Evolutionary conservation across 2,888 invertebrate species (phyloP), one percentile per base, ranked within the genome.

Genomic region (Volucella bombylans): DNA sequence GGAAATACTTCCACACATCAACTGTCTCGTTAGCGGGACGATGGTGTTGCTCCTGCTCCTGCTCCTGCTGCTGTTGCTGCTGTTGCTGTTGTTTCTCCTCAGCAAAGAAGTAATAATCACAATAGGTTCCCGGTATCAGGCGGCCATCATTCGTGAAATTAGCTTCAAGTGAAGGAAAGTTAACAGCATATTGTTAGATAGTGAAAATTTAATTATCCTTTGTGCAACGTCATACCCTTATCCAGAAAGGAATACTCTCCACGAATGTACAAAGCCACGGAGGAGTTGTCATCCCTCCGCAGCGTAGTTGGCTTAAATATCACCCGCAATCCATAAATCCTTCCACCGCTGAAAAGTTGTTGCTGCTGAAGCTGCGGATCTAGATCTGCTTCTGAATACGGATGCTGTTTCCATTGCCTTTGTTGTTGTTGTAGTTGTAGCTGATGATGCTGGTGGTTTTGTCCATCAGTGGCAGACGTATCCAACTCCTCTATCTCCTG

Each of bases 21-120:
- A 95, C 94, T 50, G 74, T 78, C 38, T 67, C 47, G 43, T 78
- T 81, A 4, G 81, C 86, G 18, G 89, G 23, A 2, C 14, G n/a
- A n/a, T n/a, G n/a, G n/a, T n/a, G 86, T 69, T 31, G 31, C 31
- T 31, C 0, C 6, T 4, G 31, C 6, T 31, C 31, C 6, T 31
- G 31, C 31, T 31, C 6, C 6, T 31, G 31, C 6, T 6, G 4
- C 31, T 31, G 2, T 2, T 23, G 23, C 3, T 23, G 1, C 4
- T 23, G 6, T 31, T 31, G 4, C 6, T 31, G 31, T 31, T 31
- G 31, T 31, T 31, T 31, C 31, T 71, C 87, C 87, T 90, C 96
- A 94, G 96, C 95, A 90, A 95, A 94, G 92, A 97, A 97, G 92
- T 96, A 95, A 92, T 95, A 96, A 92, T 97, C 97, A 91, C 97